A percentile compares a stretch with the other conserved stretches of the same genome.
Conservation (phyloP, 2,797 vertebrate genomes). For the Lepus oiostolus region DNA sequence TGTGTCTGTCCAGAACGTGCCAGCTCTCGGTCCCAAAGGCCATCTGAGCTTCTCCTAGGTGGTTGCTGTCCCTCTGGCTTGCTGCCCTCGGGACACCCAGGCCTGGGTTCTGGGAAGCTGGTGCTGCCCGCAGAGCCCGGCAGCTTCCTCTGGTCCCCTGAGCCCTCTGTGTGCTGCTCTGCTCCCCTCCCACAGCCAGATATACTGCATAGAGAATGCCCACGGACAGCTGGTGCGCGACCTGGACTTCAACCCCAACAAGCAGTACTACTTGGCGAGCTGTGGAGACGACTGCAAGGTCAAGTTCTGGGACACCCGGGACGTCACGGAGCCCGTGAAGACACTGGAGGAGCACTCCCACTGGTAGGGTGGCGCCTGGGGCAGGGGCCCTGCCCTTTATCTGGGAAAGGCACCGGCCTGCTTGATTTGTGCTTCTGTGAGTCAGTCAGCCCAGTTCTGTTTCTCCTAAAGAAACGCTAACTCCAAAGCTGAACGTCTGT, state of each 20-base stretch:
- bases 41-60: rapidly evolving
- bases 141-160: constrained; percentile 54
- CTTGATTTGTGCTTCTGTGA: constrained; percentile 73
- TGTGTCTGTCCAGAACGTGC: rapidly evolving
- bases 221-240: constrained; percentile 98
- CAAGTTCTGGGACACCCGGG: constrained; percentile 99
- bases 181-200: constrained; percentile 91
- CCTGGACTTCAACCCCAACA: constrained; percentile 99
- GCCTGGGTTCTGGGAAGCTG: constrained; percentile 68
- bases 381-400: no score
- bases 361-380: constrained; percentile 89
- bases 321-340: constrained; percentile 94
- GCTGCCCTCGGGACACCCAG: no score
- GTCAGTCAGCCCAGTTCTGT: constrained; percentile 35
- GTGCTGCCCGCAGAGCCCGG: constrained; percentile 20
- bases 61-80: neutral
- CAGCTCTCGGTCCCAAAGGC: no score
- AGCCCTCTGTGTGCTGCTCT: constrained; percentile 60
- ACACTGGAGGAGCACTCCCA: constrained; percentile 98
- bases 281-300: constrained; percentile 99
- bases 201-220: constrained; percentile 98
- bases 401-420: constrained; percentile 62
- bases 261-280: constrained; percentile 98
- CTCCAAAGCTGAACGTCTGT: constrained; percentile 65
- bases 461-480: constrained; percentile 73